Conservation (phyloP, 2,113 vertebrate genomes). For the Dasyprocta punctata region DNA sequence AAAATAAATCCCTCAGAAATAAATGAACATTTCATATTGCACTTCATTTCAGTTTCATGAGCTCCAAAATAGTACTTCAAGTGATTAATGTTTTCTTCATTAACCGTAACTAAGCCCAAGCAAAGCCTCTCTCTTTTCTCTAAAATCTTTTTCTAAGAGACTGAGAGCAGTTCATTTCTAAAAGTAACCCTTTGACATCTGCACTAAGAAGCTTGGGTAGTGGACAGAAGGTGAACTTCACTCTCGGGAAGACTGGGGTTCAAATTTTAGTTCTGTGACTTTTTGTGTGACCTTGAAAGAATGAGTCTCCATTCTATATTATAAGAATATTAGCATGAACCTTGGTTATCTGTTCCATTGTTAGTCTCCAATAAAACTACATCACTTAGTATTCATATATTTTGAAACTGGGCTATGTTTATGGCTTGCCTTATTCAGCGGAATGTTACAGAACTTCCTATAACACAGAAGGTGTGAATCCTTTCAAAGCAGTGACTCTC, state of each 20-base stretch:
- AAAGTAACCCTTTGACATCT: slow-evolving; percentile 56
- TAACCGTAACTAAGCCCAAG: slow-evolving; percentile 82
- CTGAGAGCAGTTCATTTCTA: not conserved
- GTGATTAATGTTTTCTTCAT: slow-evolving; percentile 87
- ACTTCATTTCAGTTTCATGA: slow-evolving; percentile 84
- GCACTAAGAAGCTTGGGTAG: not conserved
- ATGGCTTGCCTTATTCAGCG: not conserved
- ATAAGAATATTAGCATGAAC: not conserved
- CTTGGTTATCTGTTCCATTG: not conserved
- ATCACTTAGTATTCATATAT: not conserved
- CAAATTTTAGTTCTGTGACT: not conserved
- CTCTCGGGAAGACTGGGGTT: rapidly evolving
- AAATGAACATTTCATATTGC: slow-evolving; percentile 85
- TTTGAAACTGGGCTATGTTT: not conserved
- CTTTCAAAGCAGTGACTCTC: not conserved
- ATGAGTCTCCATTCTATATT: not conserved
- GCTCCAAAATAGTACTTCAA: slow-evolving; percentile 84
- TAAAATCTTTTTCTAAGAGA: not conserved
- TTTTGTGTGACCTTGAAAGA: not conserved
- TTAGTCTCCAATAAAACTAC: not conserved
- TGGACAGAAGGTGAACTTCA: not conserved
- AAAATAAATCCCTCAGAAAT: slow-evolving; percentile 85
- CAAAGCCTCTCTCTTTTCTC: slow-evolving; percentile 67
- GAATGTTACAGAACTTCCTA: not conserved
- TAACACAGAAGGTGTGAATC: not conserved